These are phyloP conservation scores for Cosmia trapezina DNA, from an alignment of 2,888 invertebrate genomes.

Conservation along the genomic window DNA sequence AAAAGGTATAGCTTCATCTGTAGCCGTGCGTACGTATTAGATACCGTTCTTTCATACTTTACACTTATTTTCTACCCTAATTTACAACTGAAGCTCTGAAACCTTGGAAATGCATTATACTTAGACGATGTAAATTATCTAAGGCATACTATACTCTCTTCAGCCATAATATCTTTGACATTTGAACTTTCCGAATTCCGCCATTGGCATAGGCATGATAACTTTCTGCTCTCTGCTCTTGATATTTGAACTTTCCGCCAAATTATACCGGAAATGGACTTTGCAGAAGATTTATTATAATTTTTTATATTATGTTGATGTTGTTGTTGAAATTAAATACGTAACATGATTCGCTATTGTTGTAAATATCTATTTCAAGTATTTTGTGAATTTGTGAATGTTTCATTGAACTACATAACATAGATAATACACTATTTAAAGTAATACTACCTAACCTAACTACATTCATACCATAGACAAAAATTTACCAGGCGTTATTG, in stretches of 20 bases:
- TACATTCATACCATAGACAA: slow-evolving; percentile 50
- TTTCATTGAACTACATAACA: too few species aligned
- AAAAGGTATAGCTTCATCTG: too few species aligned
- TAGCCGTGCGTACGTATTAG: too few species aligned
- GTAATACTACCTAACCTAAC: too few species aligned
- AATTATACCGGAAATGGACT: slow-evolving; percentile 35
- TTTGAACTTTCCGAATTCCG: not conserved
- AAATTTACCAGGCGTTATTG: slow-evolving; percentile 17
- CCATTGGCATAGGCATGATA: not conserved
- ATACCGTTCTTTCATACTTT: too few species aligned
- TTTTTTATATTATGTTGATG: too few species aligned
- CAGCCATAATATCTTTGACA: not conserved
- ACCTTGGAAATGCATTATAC: not conserved
- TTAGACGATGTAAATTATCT: too few species aligned
- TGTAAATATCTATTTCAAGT: not conserved
- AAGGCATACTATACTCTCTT: not conserved
- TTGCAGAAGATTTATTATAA: too few species aligned
- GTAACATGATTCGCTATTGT: too few species aligned
- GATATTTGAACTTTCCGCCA: slow-evolving; percentile 45
- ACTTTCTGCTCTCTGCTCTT: not conserved
- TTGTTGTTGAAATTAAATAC: too few species aligned
- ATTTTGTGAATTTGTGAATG: too few species aligned
- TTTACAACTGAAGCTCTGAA: not conserved
- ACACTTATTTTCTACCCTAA: not conserved
- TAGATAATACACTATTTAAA: too few species aligned